Evolutionary conservation across 2,113 vertebrate genomes (phyloP).

Genomic region (Poeciliopsis retropinna): DNA sequence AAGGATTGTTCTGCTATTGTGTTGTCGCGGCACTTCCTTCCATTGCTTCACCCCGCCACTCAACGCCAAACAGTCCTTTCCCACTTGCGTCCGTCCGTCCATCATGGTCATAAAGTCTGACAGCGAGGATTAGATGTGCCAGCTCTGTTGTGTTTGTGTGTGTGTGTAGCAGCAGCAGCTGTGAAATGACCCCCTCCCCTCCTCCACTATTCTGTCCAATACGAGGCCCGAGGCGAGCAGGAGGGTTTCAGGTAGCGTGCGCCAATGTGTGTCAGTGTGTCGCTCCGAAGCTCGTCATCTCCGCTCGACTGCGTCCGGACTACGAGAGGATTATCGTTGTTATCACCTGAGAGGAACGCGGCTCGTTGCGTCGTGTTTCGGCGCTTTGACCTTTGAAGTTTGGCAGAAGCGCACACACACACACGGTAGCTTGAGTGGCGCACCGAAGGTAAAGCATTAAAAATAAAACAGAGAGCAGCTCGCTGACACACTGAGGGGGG

Average conservation of each 20-base stretch:
- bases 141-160: slow-evolving; percentile 20
- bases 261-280: slow-evolving; percentile 58
- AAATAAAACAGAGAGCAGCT: slow-evolving; percentile 40
- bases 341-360: slow-evolving; percentile 63
- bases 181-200: slow-evolving; percentile 39
- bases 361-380: slow-evolving; percentile 43
- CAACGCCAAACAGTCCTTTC: slow-evolving; percentile 40
- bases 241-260: slow-evolving; percentile 58
- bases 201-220: slow-evolving; percentile 3
- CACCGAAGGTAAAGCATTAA: neutral
- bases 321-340: slow-evolving; percentile 56
- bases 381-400: slow-evolving; percentile 50
- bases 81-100: slow-evolving; percentile 49
- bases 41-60: slow-evolving; percentile 59
- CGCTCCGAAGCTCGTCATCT: slow-evolving; percentile 50
- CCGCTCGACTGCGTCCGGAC: slow-evolving; percentile 39
- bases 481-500: slow-evolving; percentile 23
- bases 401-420: neutral
- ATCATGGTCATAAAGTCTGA: slow-evolving; percentile 61
- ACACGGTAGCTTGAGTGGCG: neutral
- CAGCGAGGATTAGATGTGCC: slow-evolving; percentile 58
- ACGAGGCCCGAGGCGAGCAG: slow-evolving; percentile 33
- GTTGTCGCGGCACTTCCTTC: slow-evolving; percentile 12
- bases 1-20: slow-evolving; percentile 64
- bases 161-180: neutral